Evolutionary conservation across 2,888 invertebrate genomes (phyloP), one percentile per base, ranked within the genome.

Genomic region (Mongoloraphidia duomilia): DNA sequence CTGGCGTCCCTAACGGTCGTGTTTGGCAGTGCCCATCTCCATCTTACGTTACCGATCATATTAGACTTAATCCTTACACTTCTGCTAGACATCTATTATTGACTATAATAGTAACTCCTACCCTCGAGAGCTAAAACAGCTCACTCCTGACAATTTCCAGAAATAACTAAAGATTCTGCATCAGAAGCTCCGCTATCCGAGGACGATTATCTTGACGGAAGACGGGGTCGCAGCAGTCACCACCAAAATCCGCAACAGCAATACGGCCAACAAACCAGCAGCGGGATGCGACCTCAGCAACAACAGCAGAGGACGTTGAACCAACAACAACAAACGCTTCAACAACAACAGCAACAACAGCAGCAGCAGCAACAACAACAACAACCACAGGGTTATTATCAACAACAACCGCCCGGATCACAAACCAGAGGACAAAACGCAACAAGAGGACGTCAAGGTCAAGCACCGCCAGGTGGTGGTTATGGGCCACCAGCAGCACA

Each of bases 131-230:
- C 26, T 26, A 26, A 26, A 26, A 26, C 26, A 26, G 26, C 26
- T 26, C 26, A 26, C 26, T 26, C 26, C 26, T 26, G 26, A 26
- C 26, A 26, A 26, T 26, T 70, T 64, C 67, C 75, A 73, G 86
- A 87, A 76, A 86, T 88, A 68, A 85, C 84, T 65, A 86, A 86
- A 77, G 87, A 88, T 63, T 76, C 80, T 65, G 81, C 82, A 51
- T 75, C 75, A 57, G 76, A 75, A 67, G 76, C 69, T 45, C 75
- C 80, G 71, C 76, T 78, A 69, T 80, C 79, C 65, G 82, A 83
- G 65, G 84, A 84, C 59, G 77, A 77, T 56, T 68, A 75, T 60
- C 61, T 72, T 50, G 68, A 72, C 49, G 65, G 73, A 49, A 61
- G 70, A 42, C 63, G 65, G 48, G 65, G 65, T 42, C 60, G 62